phyloP scores from a whole-genome alignment of 2,888 invertebrate species.

The Macrophya annulata region DNA sequence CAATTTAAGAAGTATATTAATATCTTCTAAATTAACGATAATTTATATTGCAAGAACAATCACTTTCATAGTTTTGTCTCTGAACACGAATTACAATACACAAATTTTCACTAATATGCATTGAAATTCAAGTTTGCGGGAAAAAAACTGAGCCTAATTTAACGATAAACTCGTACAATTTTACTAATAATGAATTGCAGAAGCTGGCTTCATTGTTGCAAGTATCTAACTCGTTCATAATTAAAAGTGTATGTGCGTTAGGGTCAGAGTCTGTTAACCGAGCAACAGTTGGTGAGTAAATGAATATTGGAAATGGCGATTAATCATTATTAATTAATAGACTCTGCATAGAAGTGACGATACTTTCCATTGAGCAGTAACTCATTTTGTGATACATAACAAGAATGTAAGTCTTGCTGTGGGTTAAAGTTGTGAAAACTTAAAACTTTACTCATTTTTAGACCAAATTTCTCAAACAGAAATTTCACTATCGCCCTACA shows the following conservation, averaged over 20 bases:
- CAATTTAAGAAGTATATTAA: not conserved
- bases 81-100: not conserved
- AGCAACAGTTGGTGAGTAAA: not conserved
- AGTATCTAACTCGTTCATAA: constrained; percentile 9
- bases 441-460: not conserved
- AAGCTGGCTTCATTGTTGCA: constrained; percentile 54
- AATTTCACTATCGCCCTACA: not conserved
- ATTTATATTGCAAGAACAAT: not conserved
- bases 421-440: not conserved
- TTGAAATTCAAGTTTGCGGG: not conserved
- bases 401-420: not conserved
- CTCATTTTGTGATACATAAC: not conserved
- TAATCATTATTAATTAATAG: constrained; percentile 11
- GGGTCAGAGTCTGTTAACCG: not conserved
- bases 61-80: not conserved
- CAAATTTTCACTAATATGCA: not conserved
- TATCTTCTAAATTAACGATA: not conserved
- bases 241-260: not conserved
- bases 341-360: not conserved
- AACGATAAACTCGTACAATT: constrained; percentile 13
- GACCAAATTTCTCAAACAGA: not conserved
- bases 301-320: not conserved
- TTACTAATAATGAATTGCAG: constrained; percentile 26
- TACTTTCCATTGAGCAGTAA: not conserved
- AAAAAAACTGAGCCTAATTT: not conserved